Base-by-base conservation (phyloP, 2,888 invertebrate species). In the Hypercompe scribonia region DNA sequence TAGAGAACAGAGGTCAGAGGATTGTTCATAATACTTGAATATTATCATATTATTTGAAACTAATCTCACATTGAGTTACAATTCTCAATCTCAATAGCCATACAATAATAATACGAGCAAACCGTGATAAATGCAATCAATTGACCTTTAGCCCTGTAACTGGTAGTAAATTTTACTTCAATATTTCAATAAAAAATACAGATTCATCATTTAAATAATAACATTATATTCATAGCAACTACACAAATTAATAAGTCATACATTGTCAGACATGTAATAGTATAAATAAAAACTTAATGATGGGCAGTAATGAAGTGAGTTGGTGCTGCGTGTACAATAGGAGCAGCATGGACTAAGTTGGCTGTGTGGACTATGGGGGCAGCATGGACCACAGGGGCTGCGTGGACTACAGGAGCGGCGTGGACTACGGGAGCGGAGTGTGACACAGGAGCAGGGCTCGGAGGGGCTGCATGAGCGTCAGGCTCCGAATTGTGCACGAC, bases 401-500 rank as follows among this genome's bases (percentile, higher is more conserved):
- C 84, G 73, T 89, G 85, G 21, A 85, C 84, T 0, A 86, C 68
- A 0, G 87, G 87, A 3, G 84, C 78, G 0, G 86, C 81, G 36
- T 88, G 88, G 39, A 87, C 79, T 24, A 88, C 74, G 0, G 86
- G 86, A 3, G 83, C 84, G 13, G 86, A 81, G 68, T 90, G 90
- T 13, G 89, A 79, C 4, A 88, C 74, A 0, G 89, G 82, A 11
- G 79, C 78, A 7, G 85, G 86, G 86, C 71, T 88, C 77, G 70
- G 89, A 78, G 89, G 90, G 4, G 90, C 91, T 28, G 91, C 89
- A 54, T 92, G 91, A 11, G 88, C 87, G 58, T 90, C 87, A 10
- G 94, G 92, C 75, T 91, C 92, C 0, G 95, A 94, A 87, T 93
- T 94, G 87, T 93, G 93, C 46, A 95, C 95, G 65, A 95, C 82